phyloP scores from a whole-genome alignment of 1,140 invertebrate species.

The Lepidostoma basale region DNA sequence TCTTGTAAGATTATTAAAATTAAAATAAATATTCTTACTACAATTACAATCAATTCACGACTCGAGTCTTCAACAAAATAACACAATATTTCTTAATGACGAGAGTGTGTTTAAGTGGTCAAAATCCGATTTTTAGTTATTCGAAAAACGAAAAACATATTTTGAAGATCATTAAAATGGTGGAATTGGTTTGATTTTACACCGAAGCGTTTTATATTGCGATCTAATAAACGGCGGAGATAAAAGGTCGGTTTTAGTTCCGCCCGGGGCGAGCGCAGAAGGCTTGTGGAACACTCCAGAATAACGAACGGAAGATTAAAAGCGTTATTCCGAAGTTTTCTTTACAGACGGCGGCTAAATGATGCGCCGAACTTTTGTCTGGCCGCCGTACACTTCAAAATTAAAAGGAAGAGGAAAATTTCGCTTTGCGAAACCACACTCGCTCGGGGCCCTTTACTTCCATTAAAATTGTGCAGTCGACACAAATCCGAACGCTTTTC shows the following conservation, averaged over 20 bases:
- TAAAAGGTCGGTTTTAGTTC: not conserved
- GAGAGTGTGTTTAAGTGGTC: too few species aligned
- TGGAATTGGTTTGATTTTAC: too few species aligned
- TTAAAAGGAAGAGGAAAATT: conserved; percentile 32
- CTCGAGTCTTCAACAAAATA: too few species aligned
- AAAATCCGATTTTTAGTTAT: too few species aligned
- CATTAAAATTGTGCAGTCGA: conserved; percentile 29
- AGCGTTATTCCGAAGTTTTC: not conserved
- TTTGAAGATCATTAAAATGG: too few species aligned
- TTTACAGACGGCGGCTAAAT: conserved; percentile 3
- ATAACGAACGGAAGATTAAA: not conserved
- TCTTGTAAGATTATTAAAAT: too few species aligned
- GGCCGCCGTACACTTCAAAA: conserved; percentile 31
- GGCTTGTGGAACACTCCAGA: not conserved
- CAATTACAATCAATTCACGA: too few species aligned
- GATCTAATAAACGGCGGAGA: too few species aligned
- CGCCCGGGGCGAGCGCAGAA: not conserved
- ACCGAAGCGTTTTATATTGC: too few species aligned
- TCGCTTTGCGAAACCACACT: conserved; percentile 19
- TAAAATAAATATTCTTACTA: too few species aligned
- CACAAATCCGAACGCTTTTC: conserved; percentile 14
- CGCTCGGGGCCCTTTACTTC: conserved; percentile 17
- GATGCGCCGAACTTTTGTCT: conserved; percentile 31
- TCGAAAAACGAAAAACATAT: too few species aligned
- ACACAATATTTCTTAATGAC: too few species aligned